phyloP scores from a whole-genome alignment of 2,797 vertebrate species.

The Caiman crocodilus region DNA sequence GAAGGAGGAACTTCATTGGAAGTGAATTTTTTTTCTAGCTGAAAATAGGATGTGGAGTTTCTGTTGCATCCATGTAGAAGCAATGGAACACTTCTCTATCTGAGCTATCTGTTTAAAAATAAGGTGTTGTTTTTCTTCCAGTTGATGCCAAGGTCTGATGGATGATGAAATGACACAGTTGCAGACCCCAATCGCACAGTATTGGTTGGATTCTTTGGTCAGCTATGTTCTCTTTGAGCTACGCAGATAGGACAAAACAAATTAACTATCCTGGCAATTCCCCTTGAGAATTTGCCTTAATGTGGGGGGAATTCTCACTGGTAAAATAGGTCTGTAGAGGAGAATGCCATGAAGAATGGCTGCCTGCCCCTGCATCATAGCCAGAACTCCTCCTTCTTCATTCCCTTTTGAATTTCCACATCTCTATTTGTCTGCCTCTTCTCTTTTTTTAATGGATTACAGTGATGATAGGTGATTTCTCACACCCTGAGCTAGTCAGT shows the following conservation, averaged over 20 bases:
- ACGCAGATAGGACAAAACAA: not conserved
- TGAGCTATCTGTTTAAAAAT: not conserved
- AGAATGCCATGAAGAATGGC: not conserved
- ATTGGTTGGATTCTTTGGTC: fast-evolving
- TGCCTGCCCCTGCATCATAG: not conserved
- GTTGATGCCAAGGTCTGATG: not conserved
- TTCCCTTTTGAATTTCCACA: fast-evolving
- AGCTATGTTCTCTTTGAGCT: not conserved
- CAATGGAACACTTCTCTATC: not conserved
- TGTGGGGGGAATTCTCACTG: not conserved
- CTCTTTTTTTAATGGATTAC: not conserved
- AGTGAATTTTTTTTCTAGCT: constrained; percentile 8
- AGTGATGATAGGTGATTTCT: fast-evolving
- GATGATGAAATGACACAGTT: not conserved
- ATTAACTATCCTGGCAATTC: not conserved
- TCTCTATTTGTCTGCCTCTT: not conserved
- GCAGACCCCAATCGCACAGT: not conserved
- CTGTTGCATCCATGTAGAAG: not conserved
- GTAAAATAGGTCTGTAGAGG: not conserved
- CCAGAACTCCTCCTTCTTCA: not conserved
- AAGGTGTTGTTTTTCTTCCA: not conserved
- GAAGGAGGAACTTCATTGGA: constrained; percentile 9
- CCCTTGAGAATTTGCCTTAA: not conserved
- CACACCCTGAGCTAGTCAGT: not conserved
- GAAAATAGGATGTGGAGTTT: constrained; percentile 24